Base-by-base conservation (phyloP, 2,888 invertebrate species). In the Eilema depressum region DNA sequence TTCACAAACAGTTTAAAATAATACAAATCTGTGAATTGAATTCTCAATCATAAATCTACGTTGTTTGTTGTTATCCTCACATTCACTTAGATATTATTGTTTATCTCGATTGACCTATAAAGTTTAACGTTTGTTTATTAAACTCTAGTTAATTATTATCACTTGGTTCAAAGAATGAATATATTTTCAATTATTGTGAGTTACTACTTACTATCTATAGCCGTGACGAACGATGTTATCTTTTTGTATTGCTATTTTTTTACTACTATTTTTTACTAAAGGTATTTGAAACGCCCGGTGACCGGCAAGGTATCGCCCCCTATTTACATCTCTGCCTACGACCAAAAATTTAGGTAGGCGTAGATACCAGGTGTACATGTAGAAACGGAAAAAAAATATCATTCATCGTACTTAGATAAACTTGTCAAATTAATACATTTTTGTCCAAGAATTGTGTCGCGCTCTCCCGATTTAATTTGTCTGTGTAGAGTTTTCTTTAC, bases 71-170 rank as follows among this genome's bases (percentile, higher is more conserved):
- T 61, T 30, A 17, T 30, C 10, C 20, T 60, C 14, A 7, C 20
- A n/a, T 61, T 28, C n/a, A 61, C 30, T 61, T 30, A 30, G 28
- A n/a, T 61, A 30, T 30, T n/a, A n/a, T 61, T 61, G 61, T 30
- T 33, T 61, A 61, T 61, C 61, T 28, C 61, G 61, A 33, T 30
- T 61, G 61, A 11, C 61, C 61, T 61, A 63, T 41, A 33, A 63
- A 63, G 14, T 63, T 63, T 63, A 63, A 63, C 25, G 37, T 41
- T 17, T 41, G 41, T 25, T 63, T 30, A 20, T n/a, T 30, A 26
- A 33, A 28, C 17, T 20, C 30, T 20, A 28, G n/a, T 28, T 61
- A 30, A 60, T 60, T 26, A 2, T 60, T 26, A 61, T 30, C 57
- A 59, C 26, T 53, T 20, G n/a, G n/a, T n/a, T 20, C 53, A n/a